These are phyloP conservation scores for Achatina immaculata DNA, from an alignment of 1,140 invertebrate genomes.

Conservation along the genomic window DNA sequence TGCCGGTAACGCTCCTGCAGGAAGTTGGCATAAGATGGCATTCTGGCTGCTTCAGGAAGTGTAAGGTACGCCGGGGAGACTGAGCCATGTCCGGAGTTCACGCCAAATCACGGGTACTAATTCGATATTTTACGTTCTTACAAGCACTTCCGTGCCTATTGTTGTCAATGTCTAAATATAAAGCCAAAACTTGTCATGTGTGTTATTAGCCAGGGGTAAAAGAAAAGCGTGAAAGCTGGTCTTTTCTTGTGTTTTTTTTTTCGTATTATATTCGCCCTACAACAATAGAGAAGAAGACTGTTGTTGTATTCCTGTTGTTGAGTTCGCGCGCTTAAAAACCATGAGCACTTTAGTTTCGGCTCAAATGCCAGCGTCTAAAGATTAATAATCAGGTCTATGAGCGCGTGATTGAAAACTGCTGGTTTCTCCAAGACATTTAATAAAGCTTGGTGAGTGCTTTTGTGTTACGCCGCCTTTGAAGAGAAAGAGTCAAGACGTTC, in stretches of 20 bases:
- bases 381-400: not conserved
- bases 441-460: not conserved
- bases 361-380: not conserved
- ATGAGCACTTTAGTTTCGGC: constrained; percentile 2
- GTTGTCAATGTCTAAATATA: not conserved
- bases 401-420: not conserved
- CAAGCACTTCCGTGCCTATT: not conserved
- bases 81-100: constrained; percentile 18
- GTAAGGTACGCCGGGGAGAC: constrained; percentile 5
- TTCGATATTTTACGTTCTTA: constrained; percentile 14
- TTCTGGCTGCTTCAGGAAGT: constrained; percentile 3
- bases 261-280: too few species aligned
- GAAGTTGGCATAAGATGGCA: not conserved
- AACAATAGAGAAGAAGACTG: not conserved
- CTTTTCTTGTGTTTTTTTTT: not conserved
- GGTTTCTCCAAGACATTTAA: not conserved
- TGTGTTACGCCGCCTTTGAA: not conserved
- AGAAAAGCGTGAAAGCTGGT: not conserved
- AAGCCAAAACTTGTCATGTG: not conserved
- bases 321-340: not conserved
- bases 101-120: constrained; percentile 3
- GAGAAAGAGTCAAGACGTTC: not conserved
- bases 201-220: not conserved
- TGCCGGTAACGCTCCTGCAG: not conserved
- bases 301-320: not conserved